Evolutionary conservation across 2,888 invertebrate species (phyloP).

Genomic region (Hylaea fasciaria): DNA sequence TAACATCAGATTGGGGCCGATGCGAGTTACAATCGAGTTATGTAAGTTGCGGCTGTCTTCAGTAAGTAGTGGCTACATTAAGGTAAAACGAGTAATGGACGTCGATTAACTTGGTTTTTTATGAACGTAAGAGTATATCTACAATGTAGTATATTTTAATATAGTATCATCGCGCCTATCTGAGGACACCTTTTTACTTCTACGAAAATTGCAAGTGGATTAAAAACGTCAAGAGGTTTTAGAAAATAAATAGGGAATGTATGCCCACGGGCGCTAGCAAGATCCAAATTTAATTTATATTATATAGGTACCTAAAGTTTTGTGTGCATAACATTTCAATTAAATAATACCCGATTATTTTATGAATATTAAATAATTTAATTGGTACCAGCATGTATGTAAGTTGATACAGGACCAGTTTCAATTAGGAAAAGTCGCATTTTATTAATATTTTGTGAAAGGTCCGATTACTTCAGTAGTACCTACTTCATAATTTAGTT

Average conservation of each 20-base stretch:
- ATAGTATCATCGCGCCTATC: not conserved
- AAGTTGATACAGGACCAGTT: no score
- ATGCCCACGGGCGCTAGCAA: no score
- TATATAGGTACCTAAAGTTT: no score
- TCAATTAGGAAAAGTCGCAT: no score
- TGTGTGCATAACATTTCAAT: not conserved
- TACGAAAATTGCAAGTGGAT: not conserved
- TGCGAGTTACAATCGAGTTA: slow-evolving; percentile 12
- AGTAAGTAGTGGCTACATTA: slow-evolving; percentile 1
- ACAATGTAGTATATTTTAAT: no score
- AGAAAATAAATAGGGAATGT: slow-evolving; percentile 13
- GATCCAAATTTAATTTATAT: no score
- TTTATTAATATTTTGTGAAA: no score
- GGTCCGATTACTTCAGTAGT: no score
- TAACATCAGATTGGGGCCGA: slow-evolving; percentile 2
- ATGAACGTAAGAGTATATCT: no score
- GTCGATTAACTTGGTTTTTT: not conserved
- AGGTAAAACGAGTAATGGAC: slow-evolving; percentile 7
- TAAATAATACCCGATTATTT: not conserved
- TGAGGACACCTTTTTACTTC: slow-evolving; percentile 8
- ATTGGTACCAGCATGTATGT: no score
- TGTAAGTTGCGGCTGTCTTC: slow-evolving; percentile 8
- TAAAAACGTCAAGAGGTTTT: slow-evolving; percentile 2
- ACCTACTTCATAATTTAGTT: no score
- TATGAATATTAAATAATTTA: no score